Evolutionary conservation across 2,888 invertebrate species (phyloP).

Genomic region (Drosophila mettleri): DNA sequence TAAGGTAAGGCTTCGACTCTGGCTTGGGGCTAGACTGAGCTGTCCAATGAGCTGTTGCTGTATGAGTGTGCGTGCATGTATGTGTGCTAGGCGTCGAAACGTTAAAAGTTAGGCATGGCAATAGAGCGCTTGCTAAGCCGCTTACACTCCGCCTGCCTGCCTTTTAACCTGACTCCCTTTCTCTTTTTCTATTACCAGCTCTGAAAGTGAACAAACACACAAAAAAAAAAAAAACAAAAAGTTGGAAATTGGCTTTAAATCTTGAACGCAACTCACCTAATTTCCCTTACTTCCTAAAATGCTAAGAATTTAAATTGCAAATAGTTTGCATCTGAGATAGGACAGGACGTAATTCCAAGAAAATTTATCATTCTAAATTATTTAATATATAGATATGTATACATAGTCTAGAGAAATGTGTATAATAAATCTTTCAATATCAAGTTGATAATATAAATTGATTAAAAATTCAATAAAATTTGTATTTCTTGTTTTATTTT

Average conservation of each 20-base stretch:
- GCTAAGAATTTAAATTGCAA: slow-evolving; percentile 66
- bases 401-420: background rate
- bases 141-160: slow-evolving; percentile 38
- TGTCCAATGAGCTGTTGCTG: slow-evolving; percentile 14
- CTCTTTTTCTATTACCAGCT: background rate
- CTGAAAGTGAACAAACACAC: background rate
- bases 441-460: too few species aligned
- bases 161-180: background rate
- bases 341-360: background rate
- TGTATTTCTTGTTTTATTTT: background rate
- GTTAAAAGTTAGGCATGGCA: slow-evolving; percentile 73
- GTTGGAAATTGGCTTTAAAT: slow-evolving; percentile 46
- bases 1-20: slow-evolving; percentile 11
- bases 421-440: too few species aligned
- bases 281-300: slow-evolving; percentile 39
- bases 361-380: slow-evolving; percentile 3
- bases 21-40: slow-evolving; percentile 10
- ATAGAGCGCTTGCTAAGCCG: slow-evolving; percentile 67
- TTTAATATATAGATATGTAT: background rate
- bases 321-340: slow-evolving; percentile 23
- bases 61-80: background rate
- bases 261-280: slow-evolving; percentile 25
- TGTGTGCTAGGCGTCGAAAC: slow-evolving; percentile 59
- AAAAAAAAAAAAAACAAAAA: slow-evolving; percentile 31
- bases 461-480: background rate